Percentiles rank a stretch among this genome's conserved stretches.
Conservation (phyloP, 1,140 invertebrate genomes). For the Drosophila lini region DNA sequence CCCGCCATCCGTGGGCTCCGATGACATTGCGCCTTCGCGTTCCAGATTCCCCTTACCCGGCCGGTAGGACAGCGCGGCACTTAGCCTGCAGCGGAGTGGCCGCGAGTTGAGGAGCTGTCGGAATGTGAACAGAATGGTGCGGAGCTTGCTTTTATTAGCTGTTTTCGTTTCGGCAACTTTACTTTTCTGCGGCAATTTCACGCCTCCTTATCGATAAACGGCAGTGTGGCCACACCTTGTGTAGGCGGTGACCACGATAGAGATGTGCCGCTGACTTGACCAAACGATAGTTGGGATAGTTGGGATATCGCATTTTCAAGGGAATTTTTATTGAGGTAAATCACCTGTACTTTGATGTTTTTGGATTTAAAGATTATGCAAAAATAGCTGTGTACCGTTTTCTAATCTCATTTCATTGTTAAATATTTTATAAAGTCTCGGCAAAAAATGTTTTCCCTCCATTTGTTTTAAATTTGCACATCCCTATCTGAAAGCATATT, state of each 20-base stretch:
- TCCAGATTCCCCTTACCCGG: not conserved
- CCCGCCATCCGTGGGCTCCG: conserved; percentile 23
- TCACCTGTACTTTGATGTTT: too few relatives aligned
- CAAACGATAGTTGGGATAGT: too few relatives aligned
- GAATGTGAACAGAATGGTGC: not conserved
- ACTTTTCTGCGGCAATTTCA: not conserved
- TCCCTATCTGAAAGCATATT: not conserved
- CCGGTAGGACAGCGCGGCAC: conserved; percentile 2
- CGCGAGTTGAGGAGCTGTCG: not conserved
- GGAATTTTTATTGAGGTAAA: too few relatives aligned
- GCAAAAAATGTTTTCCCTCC: not conserved
- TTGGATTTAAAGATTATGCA: too few relatives aligned
- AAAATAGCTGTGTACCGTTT: too few relatives aligned
- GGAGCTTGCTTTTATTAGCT: not conserved
- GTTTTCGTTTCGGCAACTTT: not conserved
- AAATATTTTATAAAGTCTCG: too few relatives aligned
- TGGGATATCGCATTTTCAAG: too few relatives aligned
- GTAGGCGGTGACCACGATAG: too few relatives aligned
- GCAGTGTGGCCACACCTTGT: too few relatives aligned
- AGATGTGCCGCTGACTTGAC: too few relatives aligned
- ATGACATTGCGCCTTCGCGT: conserved; percentile 3
- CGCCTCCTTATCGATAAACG: too few relatives aligned
- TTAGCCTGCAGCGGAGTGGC: not conserved
- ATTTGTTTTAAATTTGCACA: not conserved
- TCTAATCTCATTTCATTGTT: too few relatives aligned